Percentiles rank a stretch among this genome's conserved stretches.
Evolutionary conservation across 2,113 vertebrate species (phyloP).

Genomic region (Cervus canadensis): DNA sequence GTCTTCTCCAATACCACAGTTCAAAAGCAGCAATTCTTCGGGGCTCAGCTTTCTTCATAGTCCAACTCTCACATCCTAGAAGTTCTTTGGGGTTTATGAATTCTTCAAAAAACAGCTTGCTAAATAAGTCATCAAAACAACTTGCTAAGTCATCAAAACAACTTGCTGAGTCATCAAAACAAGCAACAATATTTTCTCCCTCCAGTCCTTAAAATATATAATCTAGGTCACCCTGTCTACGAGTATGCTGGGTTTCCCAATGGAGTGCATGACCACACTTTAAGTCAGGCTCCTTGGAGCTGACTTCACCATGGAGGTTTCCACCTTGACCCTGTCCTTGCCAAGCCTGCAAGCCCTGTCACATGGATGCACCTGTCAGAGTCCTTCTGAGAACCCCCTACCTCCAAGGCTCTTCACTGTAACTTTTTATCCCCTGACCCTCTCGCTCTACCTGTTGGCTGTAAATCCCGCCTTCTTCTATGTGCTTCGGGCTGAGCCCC

Average conservation of each 20-base stretch:
- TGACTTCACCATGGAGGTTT: accelerated
- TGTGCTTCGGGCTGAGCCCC: accelerated
- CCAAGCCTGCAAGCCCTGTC: no score
- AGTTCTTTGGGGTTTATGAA: background rate
- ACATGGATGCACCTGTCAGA: accelerated
- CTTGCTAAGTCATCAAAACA: background rate
- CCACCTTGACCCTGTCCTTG: no score
- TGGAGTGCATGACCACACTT: accelerated
- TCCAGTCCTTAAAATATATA: background rate
- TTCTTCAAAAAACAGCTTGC: background rate
- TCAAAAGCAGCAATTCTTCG: background rate
- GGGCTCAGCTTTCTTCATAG: background rate
- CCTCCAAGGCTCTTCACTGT: accelerated
- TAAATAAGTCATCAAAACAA: background rate
- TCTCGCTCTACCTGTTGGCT: background rate
- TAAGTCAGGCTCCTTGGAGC: accelerated
- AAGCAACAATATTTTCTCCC: background rate
- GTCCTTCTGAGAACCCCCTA: background rate
- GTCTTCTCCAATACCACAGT: background rate
- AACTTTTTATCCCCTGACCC: background rate
- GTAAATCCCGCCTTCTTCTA: accelerated
- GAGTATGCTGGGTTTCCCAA: accelerated
- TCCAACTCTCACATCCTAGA: background rate
- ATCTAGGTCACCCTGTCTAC: no score
- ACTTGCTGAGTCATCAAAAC: background rate